Conservation (phyloP, 2,888 invertebrate species). For the Parnassius orleans region DNA sequence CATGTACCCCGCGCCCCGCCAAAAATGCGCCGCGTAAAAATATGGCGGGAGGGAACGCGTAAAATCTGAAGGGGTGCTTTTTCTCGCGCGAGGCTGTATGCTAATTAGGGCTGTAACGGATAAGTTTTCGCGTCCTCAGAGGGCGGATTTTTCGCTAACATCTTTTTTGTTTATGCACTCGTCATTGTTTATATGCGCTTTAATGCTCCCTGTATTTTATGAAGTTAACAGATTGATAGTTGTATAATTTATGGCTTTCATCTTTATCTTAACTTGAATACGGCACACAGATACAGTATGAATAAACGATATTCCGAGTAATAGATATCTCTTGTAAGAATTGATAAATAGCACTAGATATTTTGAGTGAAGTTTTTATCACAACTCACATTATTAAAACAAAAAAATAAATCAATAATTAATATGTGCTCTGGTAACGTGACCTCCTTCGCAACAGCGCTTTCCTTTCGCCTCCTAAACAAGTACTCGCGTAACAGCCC, state of each 20-base stretch:
- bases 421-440: not conserved
- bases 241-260: too few species aligned
- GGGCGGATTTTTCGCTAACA: constrained; percentile 10
- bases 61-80: constrained; percentile 76
- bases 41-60: constrained; percentile 71
- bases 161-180: constrained; percentile 4
- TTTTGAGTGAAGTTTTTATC: too few species aligned
- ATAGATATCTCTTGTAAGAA: too few species aligned
- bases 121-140: constrained; percentile 20
- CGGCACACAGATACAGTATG: too few species aligned
- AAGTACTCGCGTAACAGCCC: constrained; percentile 24
- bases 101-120: constrained; percentile 27
- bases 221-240: too few species aligned
- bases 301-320: too few species aligned
- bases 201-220: too few species aligned
- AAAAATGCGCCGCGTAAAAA: constrained; percentile 68
- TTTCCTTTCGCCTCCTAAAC: constrained; percentile 26
- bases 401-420: not conserved
- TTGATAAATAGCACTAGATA: too few species aligned
- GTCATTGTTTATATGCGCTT: not conserved
- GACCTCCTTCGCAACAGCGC: constrained; percentile 12
- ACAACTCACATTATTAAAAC: constrained; percentile 1
- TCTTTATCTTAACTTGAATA: too few species aligned
- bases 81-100: constrained; percentile 67
- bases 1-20: constrained; percentile 38